Base-by-base conservation (phyloP, 2,797 vertebrate genomes). In the Pteronotus mesoamericanus region DNA sequence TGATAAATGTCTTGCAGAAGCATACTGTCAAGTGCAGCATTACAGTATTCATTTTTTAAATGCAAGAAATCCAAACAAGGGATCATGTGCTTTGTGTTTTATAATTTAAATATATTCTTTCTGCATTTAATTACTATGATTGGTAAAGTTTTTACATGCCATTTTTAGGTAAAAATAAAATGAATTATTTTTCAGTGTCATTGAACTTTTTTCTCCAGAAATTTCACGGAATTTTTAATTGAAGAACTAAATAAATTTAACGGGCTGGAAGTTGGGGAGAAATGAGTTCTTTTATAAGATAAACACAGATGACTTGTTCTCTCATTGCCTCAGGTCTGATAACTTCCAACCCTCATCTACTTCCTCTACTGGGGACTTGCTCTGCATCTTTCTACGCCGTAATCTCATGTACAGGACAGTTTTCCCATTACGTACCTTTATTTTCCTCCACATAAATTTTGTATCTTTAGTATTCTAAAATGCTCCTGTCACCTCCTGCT, bases 191-290 rank as follows among this genome's bases (percentile, higher is more conserved):
- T 96, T 94, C 64, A 79, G 29, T 32, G 1, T 91, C 15, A 59
- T 51, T 91, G 59, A 93, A 68, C 91, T 72, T 68, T 88, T 88
- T 89, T 79, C 48, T 86, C 6, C 88, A 89, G 78, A 91, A 87
- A n/a, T 78, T 87, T 68, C 32, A 74, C 39, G 53, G 44, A 61
- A 78, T 77, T 57, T 95, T 86, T 89, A 66, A 72, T 51, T 93
- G 37, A 86, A 89, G 68, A 86, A 78, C 24, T 91, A 66, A 88
- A 59, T 59, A 87, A 29, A 74, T 86, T 86, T 42, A 94, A 57
- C 22, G 55, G 9, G 15, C n/a, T 48, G 5, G 72, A 84, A 72
- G 59, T 26, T 0, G 16, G 34, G 10, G 26, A 48, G 42, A 34
- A 61, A n/a, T 57, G 48, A 72, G 29, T 11, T 89, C 24, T 44